Conservation (phyloP, 2,888 invertebrate genomes). For the Frankliniella fusca region DNA sequence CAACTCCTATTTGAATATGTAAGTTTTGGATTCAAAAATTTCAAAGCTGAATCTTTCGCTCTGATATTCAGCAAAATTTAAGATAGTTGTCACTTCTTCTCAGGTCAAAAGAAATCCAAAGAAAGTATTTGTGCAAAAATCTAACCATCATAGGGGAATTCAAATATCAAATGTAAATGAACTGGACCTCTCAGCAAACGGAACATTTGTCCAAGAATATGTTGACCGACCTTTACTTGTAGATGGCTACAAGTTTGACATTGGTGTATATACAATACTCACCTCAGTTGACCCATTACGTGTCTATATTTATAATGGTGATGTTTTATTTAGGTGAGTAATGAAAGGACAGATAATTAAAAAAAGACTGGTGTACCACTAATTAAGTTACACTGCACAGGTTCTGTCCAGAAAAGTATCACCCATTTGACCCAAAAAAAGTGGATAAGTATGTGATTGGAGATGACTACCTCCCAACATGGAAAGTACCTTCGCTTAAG, state of each 20-base stretch:
- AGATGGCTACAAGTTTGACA: slow-evolving; percentile 93
- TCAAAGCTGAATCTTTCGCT: background rate
- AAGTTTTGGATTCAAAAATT: slow-evolving; percentile 40
- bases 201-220: slow-evolving; percentile 88
- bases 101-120: slow-evolving; percentile 59
- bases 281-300: slow-evolving; percentile 88
- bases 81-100: slow-evolving; percentile 31
- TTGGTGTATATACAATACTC: slow-evolving; percentile 88
- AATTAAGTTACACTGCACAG: slow-evolving; percentile 49
- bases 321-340: slow-evolving; percentile 75
- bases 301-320: slow-evolving; percentile 83
- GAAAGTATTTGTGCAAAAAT: slow-evolving; percentile 82
- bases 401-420: slow-evolving; percentile 82
- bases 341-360: slow-evolving; percentile 20
- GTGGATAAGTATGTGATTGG: slow-evolving; percentile 89
- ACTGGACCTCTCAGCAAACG: slow-evolving; percentile 64
- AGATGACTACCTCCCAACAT: slow-evolving; percentile 89
- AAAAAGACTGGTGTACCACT: background rate
- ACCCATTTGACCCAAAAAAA: slow-evolving; percentile 78
- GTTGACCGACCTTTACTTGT: slow-evolving; percentile 82
- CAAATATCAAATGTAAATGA: slow-evolving; percentile 65
- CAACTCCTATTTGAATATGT: slow-evolving; percentile 65
- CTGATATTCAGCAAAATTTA: background rate
- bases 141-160: slow-evolving; percentile 87
- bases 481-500: slow-evolving; percentile 79